These are phyloP conservation scores for Anniella stebbinsi DNA, from an alignment of 2,797 vertebrate species.

Conservation along the genomic window DNA sequence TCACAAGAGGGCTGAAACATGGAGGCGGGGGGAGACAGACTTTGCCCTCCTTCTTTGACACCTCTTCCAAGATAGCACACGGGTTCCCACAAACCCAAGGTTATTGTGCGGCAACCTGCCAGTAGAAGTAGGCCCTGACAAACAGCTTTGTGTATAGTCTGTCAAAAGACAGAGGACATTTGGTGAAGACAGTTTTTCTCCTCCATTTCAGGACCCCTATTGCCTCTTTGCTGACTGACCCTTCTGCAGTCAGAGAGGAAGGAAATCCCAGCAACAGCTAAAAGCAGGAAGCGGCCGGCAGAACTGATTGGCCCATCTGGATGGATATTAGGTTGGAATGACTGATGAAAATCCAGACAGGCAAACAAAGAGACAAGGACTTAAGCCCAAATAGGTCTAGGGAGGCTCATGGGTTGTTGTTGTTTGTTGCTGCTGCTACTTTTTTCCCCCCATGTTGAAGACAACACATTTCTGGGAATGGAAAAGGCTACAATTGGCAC, in stretches of 20 bases:
- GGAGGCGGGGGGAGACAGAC: not conserved
- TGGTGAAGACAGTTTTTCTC: not conserved
- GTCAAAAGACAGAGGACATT: not conserved
- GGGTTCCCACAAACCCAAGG: not conserved
- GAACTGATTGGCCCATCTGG: conserved; percentile 21
- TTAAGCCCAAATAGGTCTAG: not conserved
- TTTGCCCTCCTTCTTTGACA: not conserved
- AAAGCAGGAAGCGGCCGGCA: not conserved
- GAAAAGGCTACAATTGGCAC: not conserved
- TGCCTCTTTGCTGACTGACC: conserved; percentile 9
- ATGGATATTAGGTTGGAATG: conserved; percentile 1
- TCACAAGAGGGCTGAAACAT: not conserved
- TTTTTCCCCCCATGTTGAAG: not conserved
- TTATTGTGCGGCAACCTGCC: not conserved
- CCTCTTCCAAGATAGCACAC: not conserved
- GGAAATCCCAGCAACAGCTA: conserved; percentile 6
- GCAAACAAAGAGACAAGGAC: conserved; percentile 17
- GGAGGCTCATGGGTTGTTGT: not conserved
- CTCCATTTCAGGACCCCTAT: not conserved
- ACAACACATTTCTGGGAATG: not conserved
- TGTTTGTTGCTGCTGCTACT: not conserved
- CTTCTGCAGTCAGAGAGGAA: not conserved
- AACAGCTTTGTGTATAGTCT: not conserved
- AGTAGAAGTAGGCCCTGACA: conserved; percentile 3
- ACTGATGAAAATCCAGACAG: conserved; percentile 26